Percentiles rank a stretch among this genome's conserved stretches.
phyloP scores from a whole-genome alignment of 2,888 invertebrate genomes.

The Pelosia muscerda region DNA sequence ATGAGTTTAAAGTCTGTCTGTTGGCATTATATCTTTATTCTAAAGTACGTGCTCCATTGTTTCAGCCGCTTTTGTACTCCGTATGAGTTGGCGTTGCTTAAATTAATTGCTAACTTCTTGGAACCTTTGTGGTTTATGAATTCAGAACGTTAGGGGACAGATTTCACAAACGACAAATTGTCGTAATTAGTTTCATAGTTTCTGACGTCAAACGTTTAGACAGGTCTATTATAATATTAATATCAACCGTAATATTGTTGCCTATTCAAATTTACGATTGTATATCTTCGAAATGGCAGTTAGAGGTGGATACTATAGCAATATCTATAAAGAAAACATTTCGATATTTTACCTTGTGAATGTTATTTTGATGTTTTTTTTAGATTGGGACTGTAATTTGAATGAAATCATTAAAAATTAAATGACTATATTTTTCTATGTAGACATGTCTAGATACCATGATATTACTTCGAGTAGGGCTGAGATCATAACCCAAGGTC shows the following conservation, averaged over 20 bases:
- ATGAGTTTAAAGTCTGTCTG: conserved; percentile 35
- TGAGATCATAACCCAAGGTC: no score
- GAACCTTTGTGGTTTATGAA: conserved; percentile 59
- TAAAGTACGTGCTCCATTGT: conserved; percentile 64
- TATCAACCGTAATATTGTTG: not conserved
- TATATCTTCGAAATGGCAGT: not conserved
- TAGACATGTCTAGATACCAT: no score
- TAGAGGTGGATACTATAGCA: no score
- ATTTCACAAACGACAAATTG: conserved; percentile 50
- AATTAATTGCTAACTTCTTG: conserved; percentile 68
- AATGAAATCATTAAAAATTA: not conserved
- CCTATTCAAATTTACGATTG: not conserved
- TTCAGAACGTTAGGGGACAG: conserved; percentile 52
- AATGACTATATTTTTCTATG: no score
- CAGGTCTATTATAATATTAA: not conserved
- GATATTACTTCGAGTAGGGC: no score
- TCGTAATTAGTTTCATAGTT: conserved; percentile 44
- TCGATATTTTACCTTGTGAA: no score
- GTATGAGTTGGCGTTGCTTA: conserved; percentile 61
- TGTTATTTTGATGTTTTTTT: not conserved
- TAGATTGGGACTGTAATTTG: not conserved
- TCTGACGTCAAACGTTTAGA: conserved; percentile 24
- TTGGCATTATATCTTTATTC: conserved; percentile 63
- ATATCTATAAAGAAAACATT: no score
- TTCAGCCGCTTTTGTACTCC: conserved; percentile 59